Evolutionary conservation across 23 tunicate species (phyloP).

Genomic region (Styela plicata): DNA sequence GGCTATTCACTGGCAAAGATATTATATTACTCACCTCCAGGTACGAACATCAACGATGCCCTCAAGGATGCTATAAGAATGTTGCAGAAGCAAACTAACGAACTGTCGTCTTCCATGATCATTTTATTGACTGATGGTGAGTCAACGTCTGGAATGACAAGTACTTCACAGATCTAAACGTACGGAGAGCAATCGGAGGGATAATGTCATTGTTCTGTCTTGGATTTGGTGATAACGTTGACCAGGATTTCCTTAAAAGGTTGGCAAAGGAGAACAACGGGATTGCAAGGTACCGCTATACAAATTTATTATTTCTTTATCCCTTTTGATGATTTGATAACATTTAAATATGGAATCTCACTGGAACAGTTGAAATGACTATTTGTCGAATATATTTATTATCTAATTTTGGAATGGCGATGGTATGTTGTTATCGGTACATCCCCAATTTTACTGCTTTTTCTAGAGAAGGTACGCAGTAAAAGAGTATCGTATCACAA

Average conservation of each 20-base stretch:
- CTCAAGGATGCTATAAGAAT: background rate
- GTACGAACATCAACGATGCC: slow-evolving; percentile 30
- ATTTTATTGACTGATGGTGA: slow-evolving; percentile 31
- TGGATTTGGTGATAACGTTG: slow-evolving; percentile 42
- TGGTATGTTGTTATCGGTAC: no score
- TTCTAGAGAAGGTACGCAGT: no score
- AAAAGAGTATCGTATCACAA: no score
- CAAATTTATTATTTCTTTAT: no score
- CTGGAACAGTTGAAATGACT: no score
- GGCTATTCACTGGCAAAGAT: no score
- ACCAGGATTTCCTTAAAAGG: slow-evolving; percentile 26
- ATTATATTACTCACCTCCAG: no score
- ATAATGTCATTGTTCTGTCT: slow-evolving; percentile 37
- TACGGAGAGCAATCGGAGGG: background rate
- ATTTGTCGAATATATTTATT: no score
- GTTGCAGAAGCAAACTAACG: background rate
- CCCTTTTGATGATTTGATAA: no score
- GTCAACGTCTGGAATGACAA: slow-evolving; percentile 17
- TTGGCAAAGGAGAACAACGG: slow-evolving; percentile 42
- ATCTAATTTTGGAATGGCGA: no score
- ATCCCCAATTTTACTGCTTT: no score
- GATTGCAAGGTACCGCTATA: slow-evolving; percentile 28
- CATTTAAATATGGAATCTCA: no score
- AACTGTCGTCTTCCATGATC: slow-evolving; percentile 10
- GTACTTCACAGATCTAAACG: background rate